These are phyloP conservation scores for Calliphora vomitoria DNA, from an alignment of 2,888 invertebrate genomes.

Conservation along the genomic window DNA sequence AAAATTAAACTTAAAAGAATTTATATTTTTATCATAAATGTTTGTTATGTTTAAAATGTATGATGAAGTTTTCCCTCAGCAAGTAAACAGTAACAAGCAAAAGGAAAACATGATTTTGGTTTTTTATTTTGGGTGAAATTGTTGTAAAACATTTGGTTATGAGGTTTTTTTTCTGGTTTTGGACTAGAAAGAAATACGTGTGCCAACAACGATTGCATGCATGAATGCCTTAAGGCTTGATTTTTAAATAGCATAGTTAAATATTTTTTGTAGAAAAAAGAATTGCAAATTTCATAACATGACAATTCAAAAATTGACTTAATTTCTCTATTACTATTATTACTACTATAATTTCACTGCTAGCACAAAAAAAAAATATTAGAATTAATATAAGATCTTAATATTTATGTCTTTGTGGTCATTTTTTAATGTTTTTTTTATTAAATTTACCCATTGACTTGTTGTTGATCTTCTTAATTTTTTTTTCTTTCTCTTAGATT, in stretches of 20 bases:
- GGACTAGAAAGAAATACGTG: slow-evolving; percentile 64
- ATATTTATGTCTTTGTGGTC: slow-evolving; percentile 48
- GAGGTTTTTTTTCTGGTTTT: slow-evolving; percentile 29
- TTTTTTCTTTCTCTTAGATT: slow-evolving; percentile 14
- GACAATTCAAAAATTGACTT: slow-evolving; percentile 59
- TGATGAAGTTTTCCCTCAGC: slow-evolving; percentile 46
- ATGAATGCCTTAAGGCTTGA: slow-evolving; percentile 66
- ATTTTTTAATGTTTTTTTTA: slow-evolving; percentile 49
- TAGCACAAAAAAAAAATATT: neutral
- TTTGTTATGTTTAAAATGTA: slow-evolving; percentile 28
- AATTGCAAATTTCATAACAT: slow-evolving; percentile 64
- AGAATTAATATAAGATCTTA: neutral
- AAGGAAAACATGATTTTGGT: slow-evolving; percentile 68
- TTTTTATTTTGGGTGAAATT: slow-evolving; percentile 59
- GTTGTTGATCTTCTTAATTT: slow-evolving; percentile 47
- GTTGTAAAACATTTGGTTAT: slow-evolving; percentile 71
- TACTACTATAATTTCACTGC: neutral
- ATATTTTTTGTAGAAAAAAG: slow-evolving; percentile 32
- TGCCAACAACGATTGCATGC: slow-evolving; percentile 71
- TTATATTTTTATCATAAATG: slow-evolving; percentile 64
- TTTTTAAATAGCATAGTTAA: slow-evolving; percentile 57
- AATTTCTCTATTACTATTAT: slow-evolving; percentile 55
- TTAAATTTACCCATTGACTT: slow-evolving; percentile 67
- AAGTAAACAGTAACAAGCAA: slow-evolving; percentile 40
- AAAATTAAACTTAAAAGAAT: slow-evolving; percentile 46